These are phyloP conservation scores for Phycodurus eques DNA, from an alignment of 2,113 vertebrate genomes.

Conservation along the genomic window DNA sequence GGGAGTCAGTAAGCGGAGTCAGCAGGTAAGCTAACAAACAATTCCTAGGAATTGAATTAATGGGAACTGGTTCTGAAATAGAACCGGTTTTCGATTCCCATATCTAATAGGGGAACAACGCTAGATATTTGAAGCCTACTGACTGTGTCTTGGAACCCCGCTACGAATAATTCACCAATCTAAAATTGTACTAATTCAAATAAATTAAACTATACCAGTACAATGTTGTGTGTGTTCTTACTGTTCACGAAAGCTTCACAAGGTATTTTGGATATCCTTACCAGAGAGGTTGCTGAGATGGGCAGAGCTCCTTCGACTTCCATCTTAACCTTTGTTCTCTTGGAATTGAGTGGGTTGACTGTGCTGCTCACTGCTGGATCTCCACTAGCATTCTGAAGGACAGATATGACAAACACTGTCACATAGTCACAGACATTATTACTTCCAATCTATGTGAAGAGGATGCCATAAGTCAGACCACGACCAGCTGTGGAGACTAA, in stretches of 20 bases:
- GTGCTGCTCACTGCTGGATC: slow-evolving; percentile 97
- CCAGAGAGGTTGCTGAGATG: slow-evolving; percentile 71
- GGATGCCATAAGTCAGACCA: slow-evolving; percentile 47
- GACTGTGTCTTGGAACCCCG: too few species aligned
- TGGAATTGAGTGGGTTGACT: slow-evolving; percentile 87
- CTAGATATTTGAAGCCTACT: too few species aligned
- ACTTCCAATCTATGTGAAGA: slow-evolving; percentile 11
- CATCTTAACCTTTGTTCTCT: slow-evolving; percentile 91
- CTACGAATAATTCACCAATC: neutral
- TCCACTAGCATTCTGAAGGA: slow-evolving; percentile 81
- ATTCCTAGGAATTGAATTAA: too few species aligned
- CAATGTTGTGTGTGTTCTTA: neutral
- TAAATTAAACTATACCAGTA: neutral
- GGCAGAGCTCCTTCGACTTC: slow-evolving; percentile 79
- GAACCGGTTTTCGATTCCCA: too few species aligned
- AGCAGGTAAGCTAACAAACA: too few species aligned
- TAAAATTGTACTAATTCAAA: neutral
- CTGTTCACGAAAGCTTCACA: neutral
- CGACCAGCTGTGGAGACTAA: slow-evolving; percentile 68
- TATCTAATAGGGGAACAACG: too few species aligned
- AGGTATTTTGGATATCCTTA: slow-evolving; percentile 6
- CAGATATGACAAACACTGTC: neutral
- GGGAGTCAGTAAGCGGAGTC: too few species aligned
- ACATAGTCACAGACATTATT: slow-evolving; percentile 1
- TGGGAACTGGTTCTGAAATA: too few species aligned